Evolutionary conservation across 2,797 vertebrate species (phyloP).

Genomic region (Lepidocolaptes lacrymiger): DNA sequence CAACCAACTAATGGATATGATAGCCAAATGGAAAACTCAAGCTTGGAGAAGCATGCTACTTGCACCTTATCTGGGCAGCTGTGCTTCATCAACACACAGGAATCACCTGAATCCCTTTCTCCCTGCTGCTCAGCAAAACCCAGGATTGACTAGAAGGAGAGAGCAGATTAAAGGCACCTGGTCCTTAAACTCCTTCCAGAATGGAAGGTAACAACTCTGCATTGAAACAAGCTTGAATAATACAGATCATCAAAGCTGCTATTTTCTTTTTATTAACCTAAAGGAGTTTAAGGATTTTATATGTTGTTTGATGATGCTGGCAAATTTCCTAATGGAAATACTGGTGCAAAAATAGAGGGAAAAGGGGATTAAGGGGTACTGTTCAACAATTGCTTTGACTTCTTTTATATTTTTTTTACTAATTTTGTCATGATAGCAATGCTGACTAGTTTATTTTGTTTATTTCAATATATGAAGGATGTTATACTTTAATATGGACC

Average conservation of each 20-base stretch:
- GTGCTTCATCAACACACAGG: not conserved
- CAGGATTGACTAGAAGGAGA: not conserved
- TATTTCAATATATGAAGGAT: not conserved
- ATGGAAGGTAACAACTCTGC: not conserved
- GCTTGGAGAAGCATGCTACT: not conserved
- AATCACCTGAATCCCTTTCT: not conserved
- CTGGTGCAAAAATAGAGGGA: not conserved
- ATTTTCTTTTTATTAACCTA: not conserved
- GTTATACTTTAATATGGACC: not conserved
- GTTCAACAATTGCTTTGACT: not conserved
- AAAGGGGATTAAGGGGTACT: not conserved
- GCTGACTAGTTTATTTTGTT: not conserved
- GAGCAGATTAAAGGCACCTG: not conserved
- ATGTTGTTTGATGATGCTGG: rapidly evolving
- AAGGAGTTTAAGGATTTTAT: not conserved
- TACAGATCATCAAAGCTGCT: not conserved
- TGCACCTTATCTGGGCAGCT: not conserved
- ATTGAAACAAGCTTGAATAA: not conserved
- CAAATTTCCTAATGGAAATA: not conserved
- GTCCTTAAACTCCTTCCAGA: not conserved
- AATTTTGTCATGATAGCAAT: not conserved
- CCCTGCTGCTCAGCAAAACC: not conserved
- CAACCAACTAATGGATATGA: rapidly evolving
- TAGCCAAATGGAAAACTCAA: not conserved
- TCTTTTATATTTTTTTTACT: not conserved